Conservation (phyloP, 2,888 invertebrate genomes). For the Myathropa florea region DNA sequence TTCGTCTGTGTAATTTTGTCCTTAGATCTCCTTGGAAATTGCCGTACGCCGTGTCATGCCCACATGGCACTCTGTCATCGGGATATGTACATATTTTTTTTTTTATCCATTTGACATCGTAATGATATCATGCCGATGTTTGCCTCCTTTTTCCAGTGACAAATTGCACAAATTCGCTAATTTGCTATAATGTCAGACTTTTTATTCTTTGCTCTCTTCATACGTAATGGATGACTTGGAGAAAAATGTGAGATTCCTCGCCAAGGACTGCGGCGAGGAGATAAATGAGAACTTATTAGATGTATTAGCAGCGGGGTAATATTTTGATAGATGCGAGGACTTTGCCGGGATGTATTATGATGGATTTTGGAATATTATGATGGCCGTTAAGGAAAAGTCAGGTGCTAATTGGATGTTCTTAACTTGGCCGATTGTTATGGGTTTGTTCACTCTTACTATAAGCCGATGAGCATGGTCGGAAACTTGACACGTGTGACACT, state of each 20-base stretch:
- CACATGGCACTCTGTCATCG: constrained; percentile 29
- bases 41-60: not conserved
- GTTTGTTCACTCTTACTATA: not conserved
- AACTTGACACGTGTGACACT: not conserved
- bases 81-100: constrained; percentile 12
- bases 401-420: constrained; percentile 44
- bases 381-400: constrained; percentile 18
- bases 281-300: constrained; percentile 55
- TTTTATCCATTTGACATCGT: constrained; percentile 20
- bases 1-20: constrained; percentile 23
- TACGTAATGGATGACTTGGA: constrained; percentile 41
- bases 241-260: constrained; percentile 25
- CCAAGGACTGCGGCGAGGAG: constrained; percentile 28
- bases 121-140: constrained; percentile 32
- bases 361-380: constrained; percentile 27
- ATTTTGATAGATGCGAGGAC: constrained; percentile 54
- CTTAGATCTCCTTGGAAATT: constrained; percentile 9
- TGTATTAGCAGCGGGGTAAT: constrained; percentile 42
- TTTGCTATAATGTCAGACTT: constrained; percentile 48
- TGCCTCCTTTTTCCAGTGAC: constrained; percentile 42
- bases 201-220: constrained; percentile 26
- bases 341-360: constrained; percentile 18
- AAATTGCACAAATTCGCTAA: constrained; percentile 59
- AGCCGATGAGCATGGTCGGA: not conserved
- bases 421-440: constrained; percentile 25